Percentiles rank a stretch among this genome's conserved stretches.
phyloP scores from a whole-genome alignment of 2,797 vertebrate genomes.

The Anguilla megastoma region DNA sequence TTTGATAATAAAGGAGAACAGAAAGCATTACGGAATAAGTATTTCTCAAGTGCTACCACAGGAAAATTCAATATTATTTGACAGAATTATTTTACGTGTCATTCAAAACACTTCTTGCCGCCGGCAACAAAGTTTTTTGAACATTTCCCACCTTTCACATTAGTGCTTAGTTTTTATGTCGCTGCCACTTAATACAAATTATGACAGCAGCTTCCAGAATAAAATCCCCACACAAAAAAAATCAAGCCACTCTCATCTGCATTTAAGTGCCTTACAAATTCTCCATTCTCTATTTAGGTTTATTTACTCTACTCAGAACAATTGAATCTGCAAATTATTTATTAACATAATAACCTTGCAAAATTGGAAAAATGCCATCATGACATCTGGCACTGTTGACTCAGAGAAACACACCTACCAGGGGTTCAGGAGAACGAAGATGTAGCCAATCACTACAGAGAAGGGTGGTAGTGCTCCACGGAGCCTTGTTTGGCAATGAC shows the following conservation, averaged over 20 bases:
- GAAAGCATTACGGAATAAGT: slow-evolving; percentile 60
- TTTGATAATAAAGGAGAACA: slow-evolving; percentile 28
- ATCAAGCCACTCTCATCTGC: not conserved
- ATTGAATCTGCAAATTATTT: not conserved
- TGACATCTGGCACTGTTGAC: not conserved
- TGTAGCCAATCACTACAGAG: slow-evolving; percentile 75
- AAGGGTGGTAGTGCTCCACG: slow-evolving; percentile 77
- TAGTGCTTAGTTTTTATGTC: slow-evolving; percentile 25
- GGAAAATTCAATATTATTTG: slow-evolving; percentile 6
- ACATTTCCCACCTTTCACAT: not conserved
- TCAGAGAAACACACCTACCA: slow-evolving; percentile 69
- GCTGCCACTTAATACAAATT: slow-evolving; percentile 39
- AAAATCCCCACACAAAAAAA: not conserved
- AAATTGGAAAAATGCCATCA: not conserved
- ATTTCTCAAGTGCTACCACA: slow-evolving; percentile 53
- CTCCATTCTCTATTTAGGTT: not conserved
- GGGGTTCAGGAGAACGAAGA: slow-evolving; percentile 79
- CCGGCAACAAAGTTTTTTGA: slow-evolving; percentile 1
- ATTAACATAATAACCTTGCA: not conserved
- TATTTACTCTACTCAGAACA: not conserved
- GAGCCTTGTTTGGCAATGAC: slow-evolving; percentile 78
- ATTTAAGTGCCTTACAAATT: slow-evolving; percentile 8
- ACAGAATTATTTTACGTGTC: slow-evolving; percentile 33
- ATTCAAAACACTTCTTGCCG: slow-evolving; percentile 34
- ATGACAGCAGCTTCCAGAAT: not conserved